Base-by-base conservation (phyloP, 2,888 invertebrate genomes). In the Apamea anceps region DNA sequence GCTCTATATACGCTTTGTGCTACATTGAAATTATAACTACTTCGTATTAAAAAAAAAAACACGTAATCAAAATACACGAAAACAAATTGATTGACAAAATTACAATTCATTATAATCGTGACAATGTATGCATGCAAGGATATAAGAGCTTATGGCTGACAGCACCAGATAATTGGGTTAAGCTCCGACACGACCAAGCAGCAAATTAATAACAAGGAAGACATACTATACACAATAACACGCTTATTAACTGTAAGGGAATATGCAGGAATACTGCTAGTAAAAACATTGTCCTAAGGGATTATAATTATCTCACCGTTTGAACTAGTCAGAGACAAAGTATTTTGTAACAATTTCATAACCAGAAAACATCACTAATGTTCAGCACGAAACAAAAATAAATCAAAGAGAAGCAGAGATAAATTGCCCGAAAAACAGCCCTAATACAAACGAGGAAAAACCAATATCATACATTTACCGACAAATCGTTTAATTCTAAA, bases 161-260 rank as follows among this genome's bases (percentile, higher is more conserved):
- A 77, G 45, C 60, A 65, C 18, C 42, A 84, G 66, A 72, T 77
- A 84, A 85, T 87, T 87, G 85, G 81, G 75, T 81, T 85, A 87
- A 85, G 66, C 85, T 63, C 66, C 57, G 12, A 75, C 80, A 70
- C 72, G 28, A 62, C 84, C 67, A 70, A 77, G 51, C 54, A 72
- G 42, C 18, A 77, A 87, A 80, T 80, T 71, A 80, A 63, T 87
- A 87, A 75, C 85, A 70, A 77, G 63, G 62, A 63, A 86, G 76
- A 80, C 25, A 86, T 28, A n/a, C n/a, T n/a, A 66, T n/a, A 71
- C 54, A 73, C 48, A 78, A 65, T 72, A 66, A 32, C 32, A 32
- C 45, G 54, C 37, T 67, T 60, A 72, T 62, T 54, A 48, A 48
- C 65, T 57, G 3, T 42, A 72, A 60, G 32, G 66, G 70, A 62